A percentile compares a stretch with the other conserved stretches of the same genome.
These are phyloP conservation scores for Popillia japonica DNA, from an alignment of 1,140 invertebrate species.

Conservation along the genomic window DNA sequence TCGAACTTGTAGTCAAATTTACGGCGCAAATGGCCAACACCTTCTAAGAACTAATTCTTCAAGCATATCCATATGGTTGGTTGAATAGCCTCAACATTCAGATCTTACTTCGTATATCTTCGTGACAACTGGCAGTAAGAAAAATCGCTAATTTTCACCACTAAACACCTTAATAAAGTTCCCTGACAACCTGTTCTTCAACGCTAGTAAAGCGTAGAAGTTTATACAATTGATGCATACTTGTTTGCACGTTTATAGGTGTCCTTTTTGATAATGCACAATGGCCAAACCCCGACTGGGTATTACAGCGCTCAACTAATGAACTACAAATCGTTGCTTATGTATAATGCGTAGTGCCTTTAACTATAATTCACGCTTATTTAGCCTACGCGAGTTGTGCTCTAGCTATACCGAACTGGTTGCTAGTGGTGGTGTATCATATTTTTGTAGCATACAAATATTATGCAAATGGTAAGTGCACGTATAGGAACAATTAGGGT, in stretches of 20 bases:
- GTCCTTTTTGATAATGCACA: not conserved
- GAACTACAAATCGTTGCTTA: constrained; percentile 12
- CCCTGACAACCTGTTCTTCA: not conserved
- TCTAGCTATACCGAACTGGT: not conserved
- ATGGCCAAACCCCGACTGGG: constrained; percentile 2
- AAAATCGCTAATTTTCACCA: constrained; percentile 10
- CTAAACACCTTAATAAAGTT: not conserved
- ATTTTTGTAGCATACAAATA: not conserved
- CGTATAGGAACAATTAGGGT: not conserved
- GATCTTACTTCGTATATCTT: not conserved
- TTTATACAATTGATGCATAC: not conserved
- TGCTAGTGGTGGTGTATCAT: not conserved
- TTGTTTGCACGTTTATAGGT: not conserved
- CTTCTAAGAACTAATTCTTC: not conserved
- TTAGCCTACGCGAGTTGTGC: not conserved
- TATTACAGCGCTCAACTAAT: constrained; percentile 3
- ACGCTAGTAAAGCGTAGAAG: not conserved
- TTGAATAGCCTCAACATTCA: not conserved
- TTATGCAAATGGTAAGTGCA: constrained; percentile 15
- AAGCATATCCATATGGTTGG: not conserved
- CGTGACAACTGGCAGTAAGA: not conserved
- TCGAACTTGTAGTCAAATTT: not conserved
- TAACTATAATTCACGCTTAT: constrained; percentile 15
- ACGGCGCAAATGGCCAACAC: not conserved
- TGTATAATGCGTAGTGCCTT: constrained; percentile 18